These are phyloP conservation scores for Pteropus alecto DNA, from an alignment of 2,113 vertebrate genomes.

Conservation along the genomic window DNA sequence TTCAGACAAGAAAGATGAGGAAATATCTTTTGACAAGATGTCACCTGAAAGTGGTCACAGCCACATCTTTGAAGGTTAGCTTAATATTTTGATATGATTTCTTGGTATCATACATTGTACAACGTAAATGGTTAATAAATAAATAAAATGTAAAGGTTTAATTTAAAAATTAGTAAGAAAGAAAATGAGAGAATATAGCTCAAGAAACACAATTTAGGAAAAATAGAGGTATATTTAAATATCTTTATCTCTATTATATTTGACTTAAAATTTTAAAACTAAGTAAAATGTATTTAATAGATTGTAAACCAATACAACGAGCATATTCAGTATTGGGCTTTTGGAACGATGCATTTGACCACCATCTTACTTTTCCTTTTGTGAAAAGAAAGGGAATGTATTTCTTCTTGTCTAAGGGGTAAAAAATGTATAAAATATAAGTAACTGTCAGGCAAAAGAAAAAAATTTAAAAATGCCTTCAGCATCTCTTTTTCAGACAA, in stretches of 20 bases:
- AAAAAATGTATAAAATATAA: conserved; percentile 47
- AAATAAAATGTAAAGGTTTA: not conserved
- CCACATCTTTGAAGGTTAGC: conserved; percentile 80
- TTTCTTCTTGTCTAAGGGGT: not conserved
- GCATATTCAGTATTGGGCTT: not conserved
- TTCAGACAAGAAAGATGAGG: conserved; percentile 76
- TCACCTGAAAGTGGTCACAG: conserved; percentile 75
- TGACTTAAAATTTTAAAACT: not conserved
- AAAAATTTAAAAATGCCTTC: conserved; percentile 11
- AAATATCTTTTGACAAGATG: conserved; percentile 83
- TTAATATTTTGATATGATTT: conserved; percentile 44
- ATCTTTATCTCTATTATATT: not conserved
- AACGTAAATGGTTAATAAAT: conserved; percentile 5
- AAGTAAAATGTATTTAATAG: not conserved
- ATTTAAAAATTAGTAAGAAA: conserved; percentile 43
- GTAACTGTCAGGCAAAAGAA: conserved; percentile 30
- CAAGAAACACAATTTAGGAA: not conserved
- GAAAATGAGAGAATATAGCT: not conserved
- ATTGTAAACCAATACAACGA: not conserved
- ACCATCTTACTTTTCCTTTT: not conserved
- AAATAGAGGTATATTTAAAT: not conserved
- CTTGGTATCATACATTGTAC: not conserved
- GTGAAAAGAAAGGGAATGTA: not conserved
- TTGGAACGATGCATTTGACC: not conserved
- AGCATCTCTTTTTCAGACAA: conserved; percentile 49